Evolutionary conservation across 2,113 vertebrate species (phyloP), one percentile per base, ranked within the genome.

Genomic region (Sylvietta virens): DNA sequence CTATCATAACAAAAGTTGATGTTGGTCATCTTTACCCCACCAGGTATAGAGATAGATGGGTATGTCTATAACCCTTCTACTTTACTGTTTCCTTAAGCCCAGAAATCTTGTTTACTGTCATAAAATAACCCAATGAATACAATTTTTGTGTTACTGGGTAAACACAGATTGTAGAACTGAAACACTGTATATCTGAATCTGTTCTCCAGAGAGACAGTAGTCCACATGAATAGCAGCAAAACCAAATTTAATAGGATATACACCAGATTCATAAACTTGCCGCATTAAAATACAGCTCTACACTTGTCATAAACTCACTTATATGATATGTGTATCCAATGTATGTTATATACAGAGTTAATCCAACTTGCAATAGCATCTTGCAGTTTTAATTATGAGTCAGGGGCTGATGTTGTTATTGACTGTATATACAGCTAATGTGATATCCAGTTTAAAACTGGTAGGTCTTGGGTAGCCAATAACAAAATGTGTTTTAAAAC

Each of bases 1-100:
- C 76, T 91, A 95, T 95, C 78, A 88, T 88, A 95, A 95, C 44
- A 94, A 58, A 96, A 90, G 90, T 71, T 82, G 57, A 86, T 91
- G 82, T 62, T 94, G 13, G 48, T 87, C 92, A 58, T 92, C 76
- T 84, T 94, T 77, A 87, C 30, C 90, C 76, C 54, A 60, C 56
- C 47, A 76, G 60, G 71, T 79, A 87, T 28, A 10, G 69, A 87
- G 73, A 90, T 15, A 70, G 35, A 86, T 51, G 7, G 30, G 4
- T 79, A 67, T 69, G 37, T 57, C 74, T 80, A 31, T 51, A 81
- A 50, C 8, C 30, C 35, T 67, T 70, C 45, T 35, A 44, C 44
- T 92, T 91, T 18, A 67, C 44, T 73, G 31, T 48, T 78, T 84
- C 71, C 42, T 15, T 26, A 82, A 85, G 27, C n/a, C 40, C 47